These are phyloP conservation scores for Buathra laborator DNA, from an alignment of 2,888 invertebrate genomes.

Conservation along the genomic window DNA sequence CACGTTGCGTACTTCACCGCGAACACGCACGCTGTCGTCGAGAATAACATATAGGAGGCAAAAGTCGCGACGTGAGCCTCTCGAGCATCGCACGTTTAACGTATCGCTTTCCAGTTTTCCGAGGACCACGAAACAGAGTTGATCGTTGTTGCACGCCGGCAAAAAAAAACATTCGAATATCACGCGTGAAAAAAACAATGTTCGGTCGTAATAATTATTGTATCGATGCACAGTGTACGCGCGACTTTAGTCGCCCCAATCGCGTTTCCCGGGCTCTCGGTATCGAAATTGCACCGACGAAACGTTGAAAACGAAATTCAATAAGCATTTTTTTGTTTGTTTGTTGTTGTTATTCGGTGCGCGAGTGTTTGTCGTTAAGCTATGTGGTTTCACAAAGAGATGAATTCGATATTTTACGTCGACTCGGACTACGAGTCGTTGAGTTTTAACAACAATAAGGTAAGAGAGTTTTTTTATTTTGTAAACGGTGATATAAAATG, in stretches of 20 bases:
- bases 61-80: constrained; percentile 72
- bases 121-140: constrained; percentile 66
- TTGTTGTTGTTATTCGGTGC: not conserved
- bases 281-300: not conserved
- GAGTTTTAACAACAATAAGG: constrained; percentile 73
- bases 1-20: constrained; percentile 69
- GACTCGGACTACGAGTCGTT: constrained; percentile 76
- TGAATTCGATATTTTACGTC: constrained; percentile 79
- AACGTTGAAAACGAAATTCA: constrained; percentile 34
- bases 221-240: not conserved
- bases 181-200: constrained; percentile 21
- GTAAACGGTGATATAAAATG: not conserved
- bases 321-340: not conserved
- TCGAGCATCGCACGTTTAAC: constrained; percentile 58
- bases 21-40: constrained; percentile 11
- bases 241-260: not conserved
- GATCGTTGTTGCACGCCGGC: constrained; percentile 9
- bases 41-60: constrained; percentile 54
- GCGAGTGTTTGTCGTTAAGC: constrained; percentile 45
- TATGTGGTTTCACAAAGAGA: constrained; percentile 79
- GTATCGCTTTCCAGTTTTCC: constrained; percentile 81
- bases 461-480: constrained; percentile 59
- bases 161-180: constrained; percentile 32
- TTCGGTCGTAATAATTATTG: not conserved
- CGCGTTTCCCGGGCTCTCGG: not conserved